phyloP scores from a whole-genome alignment of 1,140 invertebrate genomes.

The Neodiprion fabricii region DNA sequence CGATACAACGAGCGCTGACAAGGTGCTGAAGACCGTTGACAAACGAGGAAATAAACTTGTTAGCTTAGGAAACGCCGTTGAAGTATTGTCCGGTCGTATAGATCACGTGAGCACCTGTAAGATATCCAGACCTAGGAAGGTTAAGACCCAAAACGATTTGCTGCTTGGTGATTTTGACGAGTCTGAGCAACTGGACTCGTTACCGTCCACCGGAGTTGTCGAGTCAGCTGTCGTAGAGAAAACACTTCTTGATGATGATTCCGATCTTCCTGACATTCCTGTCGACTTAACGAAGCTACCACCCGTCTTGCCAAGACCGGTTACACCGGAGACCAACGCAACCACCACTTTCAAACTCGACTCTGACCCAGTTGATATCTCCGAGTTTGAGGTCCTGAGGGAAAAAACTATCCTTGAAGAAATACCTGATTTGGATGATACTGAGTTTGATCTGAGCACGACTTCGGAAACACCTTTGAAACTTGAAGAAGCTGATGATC shows the following conservation, averaged over 20 bases:
- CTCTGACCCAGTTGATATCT: constrained; percentile 43
- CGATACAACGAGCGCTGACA: constrained; percentile 86
- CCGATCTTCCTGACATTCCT: constrained; percentile 66
- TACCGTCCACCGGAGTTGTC: constrained; percentile 31
- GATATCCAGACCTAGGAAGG: constrained; percentile 62
- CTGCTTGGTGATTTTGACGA: constrained; percentile 74
- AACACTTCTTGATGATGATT: constrained; percentile 77
- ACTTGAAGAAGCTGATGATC: constrained; percentile 51
- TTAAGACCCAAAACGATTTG: constrained; percentile 69
- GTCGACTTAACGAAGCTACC: constrained; percentile 68
- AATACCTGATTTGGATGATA: constrained; percentile 57
- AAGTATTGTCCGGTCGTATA: constrained; percentile 81
- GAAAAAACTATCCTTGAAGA: constrained; percentile 56
- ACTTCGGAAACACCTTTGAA: constrained; percentile 32
- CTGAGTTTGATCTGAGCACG: constrained; percentile 54
- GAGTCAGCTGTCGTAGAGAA: constrained; percentile 57
- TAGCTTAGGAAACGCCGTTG: constrained; percentile 82
- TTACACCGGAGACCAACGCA: constrained; percentile 31
- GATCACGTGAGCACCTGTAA: constrained; percentile 70
- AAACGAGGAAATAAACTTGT: constrained; percentile 81
- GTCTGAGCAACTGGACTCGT: constrained; percentile 27
- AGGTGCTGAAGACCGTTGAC: constrained; percentile 78
- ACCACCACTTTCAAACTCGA: constrained; percentile 33
- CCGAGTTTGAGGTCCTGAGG: constrained; percentile 53
- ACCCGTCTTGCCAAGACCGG: constrained; percentile 43